Percentiles rank a stretch among this genome's conserved stretches.
These are phyloP conservation scores for Schizaphis graminum DNA, from an alignment of 2,888 invertebrate species.

Conservation along the genomic window DNA sequence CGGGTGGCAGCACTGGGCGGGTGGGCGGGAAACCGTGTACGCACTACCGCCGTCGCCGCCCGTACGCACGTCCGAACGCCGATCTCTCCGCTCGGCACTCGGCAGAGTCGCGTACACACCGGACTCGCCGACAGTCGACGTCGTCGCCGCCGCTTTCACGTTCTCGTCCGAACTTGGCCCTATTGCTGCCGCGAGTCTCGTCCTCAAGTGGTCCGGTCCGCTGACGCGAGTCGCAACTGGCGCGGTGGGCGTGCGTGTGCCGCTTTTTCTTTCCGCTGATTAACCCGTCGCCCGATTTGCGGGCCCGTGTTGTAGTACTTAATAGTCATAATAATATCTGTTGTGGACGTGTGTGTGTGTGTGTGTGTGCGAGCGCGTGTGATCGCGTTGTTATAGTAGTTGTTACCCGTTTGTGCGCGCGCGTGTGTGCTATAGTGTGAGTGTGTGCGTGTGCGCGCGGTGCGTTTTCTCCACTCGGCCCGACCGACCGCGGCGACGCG, in stretches of 20 bases:
- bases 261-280: slow-evolving; percentile 22
- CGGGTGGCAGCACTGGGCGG: slow-evolving; percentile 16
- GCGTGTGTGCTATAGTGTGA: background rate
- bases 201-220: background rate
- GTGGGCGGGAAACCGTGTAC: slow-evolving; percentile 32
- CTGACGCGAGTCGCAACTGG: background rate
- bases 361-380: background rate
- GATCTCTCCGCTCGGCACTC: background rate
- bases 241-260: slow-evolving; percentile 42
- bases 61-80: background rate
- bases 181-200: too few relatives aligned
- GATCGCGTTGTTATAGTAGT: background rate
- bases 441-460: background rate
- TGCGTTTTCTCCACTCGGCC: slow-evolving; percentile 12
- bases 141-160: too few relatives aligned
- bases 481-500: slow-evolving; percentile 15
- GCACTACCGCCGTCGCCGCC: background rate
- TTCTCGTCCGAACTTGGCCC: background rate
- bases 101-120: background rate
- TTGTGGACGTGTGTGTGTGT: slow-evolving; percentile 22
- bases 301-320: background rate
- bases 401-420: background rate
- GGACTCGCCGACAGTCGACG: background rate
- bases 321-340: background rate
- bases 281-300: background rate